A percentile compares a stretch with the other conserved stretches of the same genome.
Conservation (phyloP, 2,797 vertebrate species). For the Diplodus puntazzo region DNA sequence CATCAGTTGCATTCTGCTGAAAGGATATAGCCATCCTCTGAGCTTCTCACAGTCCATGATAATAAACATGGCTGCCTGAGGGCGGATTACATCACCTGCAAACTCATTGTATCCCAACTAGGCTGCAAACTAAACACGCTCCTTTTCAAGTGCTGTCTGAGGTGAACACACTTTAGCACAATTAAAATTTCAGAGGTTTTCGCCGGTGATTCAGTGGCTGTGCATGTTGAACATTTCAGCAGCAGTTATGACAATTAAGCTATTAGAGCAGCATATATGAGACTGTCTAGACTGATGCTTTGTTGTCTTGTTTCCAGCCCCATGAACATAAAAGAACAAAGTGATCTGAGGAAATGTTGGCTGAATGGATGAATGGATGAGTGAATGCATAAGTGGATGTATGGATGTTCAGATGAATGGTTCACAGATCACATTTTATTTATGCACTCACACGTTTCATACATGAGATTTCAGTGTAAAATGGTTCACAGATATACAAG, state of each 20-base stretch:
- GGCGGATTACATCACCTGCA: slow-evolving; percentile 18
- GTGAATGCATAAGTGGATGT: slow-evolving; percentile 7
- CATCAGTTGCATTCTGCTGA: background rate
- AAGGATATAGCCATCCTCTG: background rate
- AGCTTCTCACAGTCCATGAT: background rate
- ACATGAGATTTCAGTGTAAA: background rate
- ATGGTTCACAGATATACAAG: background rate
- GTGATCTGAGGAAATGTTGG: slow-evolving; percentile 21
- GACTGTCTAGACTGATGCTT: slow-evolving; percentile 22
- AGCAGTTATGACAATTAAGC: background rate
- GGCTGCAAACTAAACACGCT: slow-evolving; percentile 23
- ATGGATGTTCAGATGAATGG: slow-evolving; percentile 19
- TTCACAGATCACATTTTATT: slow-evolving; percentile 11
- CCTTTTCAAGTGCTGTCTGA: slow-evolving; percentile 11
- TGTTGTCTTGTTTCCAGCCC: slow-evolving; percentile 35
- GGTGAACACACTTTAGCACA: slow-evolving; percentile 18
- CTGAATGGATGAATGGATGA: slow-evolving; percentile 18
- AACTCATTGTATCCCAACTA: background rate
- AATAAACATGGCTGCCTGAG: background rate
- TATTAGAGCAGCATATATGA: slow-evolving; percentile 10
- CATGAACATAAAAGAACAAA: slow-evolving; percentile 22
- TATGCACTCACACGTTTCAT: background rate
- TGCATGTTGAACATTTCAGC: slow-evolving; percentile 1
- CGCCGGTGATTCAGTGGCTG: background rate
- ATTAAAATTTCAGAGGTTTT: background rate